Conservation (phyloP, 2,888 invertebrate species). For the Rhagium mordax region DNA sequence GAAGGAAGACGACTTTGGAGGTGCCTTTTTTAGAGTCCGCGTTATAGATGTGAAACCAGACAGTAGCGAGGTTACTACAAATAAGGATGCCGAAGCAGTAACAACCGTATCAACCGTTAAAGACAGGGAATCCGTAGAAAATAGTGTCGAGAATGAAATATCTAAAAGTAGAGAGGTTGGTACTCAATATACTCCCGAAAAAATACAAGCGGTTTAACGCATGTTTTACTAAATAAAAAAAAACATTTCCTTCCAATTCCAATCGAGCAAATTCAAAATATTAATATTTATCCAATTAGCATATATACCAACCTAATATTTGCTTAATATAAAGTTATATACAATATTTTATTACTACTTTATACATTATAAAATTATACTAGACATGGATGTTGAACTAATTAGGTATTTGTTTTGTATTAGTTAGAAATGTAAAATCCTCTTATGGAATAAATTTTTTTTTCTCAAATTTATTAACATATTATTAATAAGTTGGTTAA, state of each 20-base stretch:
- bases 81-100: conserved; percentile 52
- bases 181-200: conserved; percentile 61
- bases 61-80: conserved; percentile 55
- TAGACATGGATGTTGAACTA: conserved; percentile 24
- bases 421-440: conserved; percentile 34
- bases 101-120: conserved; percentile 40
- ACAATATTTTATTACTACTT: conserved; percentile 38
- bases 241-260: conserved; percentile 11
- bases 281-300: conserved; percentile 22
- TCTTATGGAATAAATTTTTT: conserved; percentile 43
- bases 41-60: conserved; percentile 70
- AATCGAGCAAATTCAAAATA: conserved; percentile 11
- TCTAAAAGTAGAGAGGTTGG: conserved; percentile 64
- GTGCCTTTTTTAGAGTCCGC: conserved; percentile 69
- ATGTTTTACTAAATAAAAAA: conserved; percentile 20
- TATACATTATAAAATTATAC: conserved; percentile 32
- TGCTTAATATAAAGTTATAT: conserved; percentile 11
- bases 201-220: conserved; percentile 55
- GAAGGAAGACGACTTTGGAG: conserved; percentile 64
- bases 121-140: conserved; percentile 62
- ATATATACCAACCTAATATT: conserved; percentile 18
- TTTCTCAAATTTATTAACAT: conserved; percentile 26
- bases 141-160: conserved; percentile 64
- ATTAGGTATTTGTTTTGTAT: conserved; percentile 34
- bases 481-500: conserved; percentile 24